Base-by-base conservation (phyloP, 2,888 invertebrate genomes). In the Cerceris rybyensis region DNA sequence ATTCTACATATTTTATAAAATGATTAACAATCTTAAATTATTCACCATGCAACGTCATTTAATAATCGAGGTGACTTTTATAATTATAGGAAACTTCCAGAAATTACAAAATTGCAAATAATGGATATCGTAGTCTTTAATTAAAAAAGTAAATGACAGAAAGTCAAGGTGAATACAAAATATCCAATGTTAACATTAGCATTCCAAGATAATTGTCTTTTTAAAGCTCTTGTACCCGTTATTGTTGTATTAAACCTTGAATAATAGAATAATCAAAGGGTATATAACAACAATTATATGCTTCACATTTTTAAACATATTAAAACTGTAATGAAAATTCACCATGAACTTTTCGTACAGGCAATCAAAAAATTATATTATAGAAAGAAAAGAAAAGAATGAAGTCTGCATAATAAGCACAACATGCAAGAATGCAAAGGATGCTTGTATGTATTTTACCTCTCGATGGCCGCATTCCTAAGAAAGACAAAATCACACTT, bases 381-480 rank as follows among this genome's bases (percentile, higher is more conserved):
- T 17, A 42, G 64, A 74, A 74, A 41, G 72, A 78, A 80, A 80
- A 74, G 64, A 78, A 79, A 84, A 78, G 72, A 84, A 86, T 78
- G 64, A 79, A 84, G 74, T 79, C 70, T 59, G 49, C 52, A 74
- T 82, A 86, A 77, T 70, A 83, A 83, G 76, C 82, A 83, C 81
- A 79, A 77, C 89, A 82, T 86, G 86, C 86, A 86, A 75, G 64
- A 65, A 72, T 79, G 77, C 60, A 75, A 75, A 75, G 46, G 67
- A 75, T 61, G 63, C 73, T 81, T 70, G 50, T 86, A 75, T 84
- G 72, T 60, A 73, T 84, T 89, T 92, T 93, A 93, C 93, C 93
- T 93, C 93, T 92, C 93, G 92, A 88, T 93, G 93, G 92, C 93
- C 93, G 93, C 93, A 93, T 93, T 93, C 93, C 93, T 93, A 92